These are phyloP conservation scores for Muricea muricata DNA, from an alignment of 92 coral and sea anemone species.

Conservation along the genomic window DNA sequence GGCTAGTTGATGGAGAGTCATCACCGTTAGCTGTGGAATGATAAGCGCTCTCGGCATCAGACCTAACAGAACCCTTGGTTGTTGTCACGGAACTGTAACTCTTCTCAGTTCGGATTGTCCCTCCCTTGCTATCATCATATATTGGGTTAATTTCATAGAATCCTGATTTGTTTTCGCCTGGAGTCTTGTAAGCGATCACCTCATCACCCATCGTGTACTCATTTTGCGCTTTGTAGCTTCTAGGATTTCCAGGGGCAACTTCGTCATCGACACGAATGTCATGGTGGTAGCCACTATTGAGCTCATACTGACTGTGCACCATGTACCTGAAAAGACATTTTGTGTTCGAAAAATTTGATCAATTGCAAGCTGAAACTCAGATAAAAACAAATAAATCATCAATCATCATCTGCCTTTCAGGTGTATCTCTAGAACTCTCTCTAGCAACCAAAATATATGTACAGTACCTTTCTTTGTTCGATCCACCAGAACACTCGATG, in stretches of 20 bases:
- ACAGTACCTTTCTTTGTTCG: constrained; percentile 14
- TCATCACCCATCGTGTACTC: constrained; percentile 25
- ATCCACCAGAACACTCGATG: constrained; percentile 5
- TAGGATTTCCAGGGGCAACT: constrained; percentile 33
- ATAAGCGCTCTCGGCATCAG: constrained; percentile 38
- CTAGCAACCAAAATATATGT: not conserved
- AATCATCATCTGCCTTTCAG: too few species aligned
- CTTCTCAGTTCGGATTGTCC: constrained; percentile 29
- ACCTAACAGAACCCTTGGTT: constrained; percentile 15
- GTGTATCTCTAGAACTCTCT: too few species aligned
- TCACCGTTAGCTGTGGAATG: constrained; percentile 34
- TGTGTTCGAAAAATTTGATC: not conserved
- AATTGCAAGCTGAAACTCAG: too few species aligned
- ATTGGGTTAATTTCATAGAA: constrained; percentile 40
- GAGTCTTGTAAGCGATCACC: constrained; percentile 35
- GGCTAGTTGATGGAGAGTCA: constrained; percentile 12
- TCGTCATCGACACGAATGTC: constrained; percentile 34
- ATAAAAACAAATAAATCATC: too few species aligned
- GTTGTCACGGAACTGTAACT: constrained; percentile 31
- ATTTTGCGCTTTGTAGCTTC: constrained; percentile 6
- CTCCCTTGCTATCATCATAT: constrained; percentile 24
- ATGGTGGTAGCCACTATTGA: constrained; percentile 15
- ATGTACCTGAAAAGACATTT: constrained; percentile 4
- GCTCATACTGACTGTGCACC: constrained; percentile 38
- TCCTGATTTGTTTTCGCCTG: constrained; percentile 23